Conservation (phyloP, 2,888 invertebrate species). For the Aphodius granarius region DNA sequence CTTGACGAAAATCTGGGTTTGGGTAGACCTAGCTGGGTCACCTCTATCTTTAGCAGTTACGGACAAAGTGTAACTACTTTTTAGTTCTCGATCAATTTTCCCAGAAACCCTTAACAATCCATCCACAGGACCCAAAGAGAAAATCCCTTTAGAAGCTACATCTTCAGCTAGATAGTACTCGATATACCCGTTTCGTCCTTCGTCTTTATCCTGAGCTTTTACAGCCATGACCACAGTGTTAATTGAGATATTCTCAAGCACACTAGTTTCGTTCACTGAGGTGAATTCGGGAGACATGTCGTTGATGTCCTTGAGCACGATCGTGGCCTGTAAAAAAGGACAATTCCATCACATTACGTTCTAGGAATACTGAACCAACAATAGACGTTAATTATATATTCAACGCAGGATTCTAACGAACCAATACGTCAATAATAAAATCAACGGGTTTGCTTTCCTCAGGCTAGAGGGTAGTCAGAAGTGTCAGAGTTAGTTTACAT, state of each 20-base stretch:
- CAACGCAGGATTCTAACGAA: neutral
- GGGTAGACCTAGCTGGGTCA: slow-evolving; percentile 74
- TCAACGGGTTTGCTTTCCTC: neutral
- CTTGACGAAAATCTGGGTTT: slow-evolving; percentile 69
- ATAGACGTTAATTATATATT: neutral
- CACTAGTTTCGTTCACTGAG: slow-evolving; percentile 75
- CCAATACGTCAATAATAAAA: neutral
- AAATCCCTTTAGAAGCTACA: slow-evolving; percentile 65
- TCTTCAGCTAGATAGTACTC: slow-evolving; percentile 80
- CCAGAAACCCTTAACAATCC: slow-evolving; percentile 84
- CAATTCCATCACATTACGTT: no score
- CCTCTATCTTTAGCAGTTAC: slow-evolving; percentile 89
- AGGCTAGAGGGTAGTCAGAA: neutral
- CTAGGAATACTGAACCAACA: no score
- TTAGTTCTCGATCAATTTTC: slow-evolving; percentile 82
- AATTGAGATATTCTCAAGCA: slow-evolving; percentile 81
- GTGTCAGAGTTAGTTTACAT: slow-evolving; percentile 14
- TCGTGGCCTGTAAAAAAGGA: slow-evolving; percentile 70
- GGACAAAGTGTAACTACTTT: slow-evolving; percentile 72
- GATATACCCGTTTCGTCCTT: slow-evolving; percentile 84
- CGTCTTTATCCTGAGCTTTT: slow-evolving; percentile 87
- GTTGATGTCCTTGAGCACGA: slow-evolving; percentile 87
- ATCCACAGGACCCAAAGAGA: slow-evolving; percentile 84
- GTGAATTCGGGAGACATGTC: slow-evolving; percentile 88
- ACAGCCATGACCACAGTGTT: slow-evolving; percentile 89